Percentiles rank a stretch among this genome's conserved stretches.
Evolutionary conservation across 37 sponge, comb jelly and placozoan genomes (phyloP).

Genomic region (Beroe ovata): DNA sequence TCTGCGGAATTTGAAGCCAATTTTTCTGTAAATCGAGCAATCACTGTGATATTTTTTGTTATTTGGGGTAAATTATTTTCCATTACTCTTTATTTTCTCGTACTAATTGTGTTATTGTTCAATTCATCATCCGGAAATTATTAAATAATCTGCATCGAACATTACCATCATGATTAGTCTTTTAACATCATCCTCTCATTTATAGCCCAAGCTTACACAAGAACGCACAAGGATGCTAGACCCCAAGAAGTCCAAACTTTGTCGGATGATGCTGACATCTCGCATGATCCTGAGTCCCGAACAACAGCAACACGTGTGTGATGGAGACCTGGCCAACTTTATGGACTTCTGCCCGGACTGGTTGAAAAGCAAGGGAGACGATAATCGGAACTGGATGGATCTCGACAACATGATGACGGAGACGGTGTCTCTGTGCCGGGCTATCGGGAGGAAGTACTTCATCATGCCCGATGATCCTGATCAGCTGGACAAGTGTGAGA

Average conservation of each 20-base stretch:
- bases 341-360: constrained; percentile 41
- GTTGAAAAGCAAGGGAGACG: constrained; percentile 13
- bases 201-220: no score
- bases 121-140: no score
- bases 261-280: constrained; percentile 27
- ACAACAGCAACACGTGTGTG: constrained; percentile 24
- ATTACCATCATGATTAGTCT: no score
- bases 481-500: constrained; percentile 15
- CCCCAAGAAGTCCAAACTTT: constrained; percentile 10
- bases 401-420: constrained; percentile 59
- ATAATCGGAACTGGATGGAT: constrained; percentile 28
- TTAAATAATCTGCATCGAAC: no score
- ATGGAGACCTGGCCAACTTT: constrained; percentile 1
- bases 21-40: no score
- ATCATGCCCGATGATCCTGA: constrained; percentile 43
- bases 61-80: no score
- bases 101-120: no score
- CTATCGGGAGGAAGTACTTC: constrained; percentile 3
- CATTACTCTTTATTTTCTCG: no score
- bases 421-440: not conserved
- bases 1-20: no score
- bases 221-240: constrained; percentile 1
- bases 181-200: no score
- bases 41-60: no score
- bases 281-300: not conserved